These are phyloP conservation scores for Leptinotarsa defecta DNA, from an alignment of 1,140 invertebrate genomes.

Conservation along the genomic window DNA sequence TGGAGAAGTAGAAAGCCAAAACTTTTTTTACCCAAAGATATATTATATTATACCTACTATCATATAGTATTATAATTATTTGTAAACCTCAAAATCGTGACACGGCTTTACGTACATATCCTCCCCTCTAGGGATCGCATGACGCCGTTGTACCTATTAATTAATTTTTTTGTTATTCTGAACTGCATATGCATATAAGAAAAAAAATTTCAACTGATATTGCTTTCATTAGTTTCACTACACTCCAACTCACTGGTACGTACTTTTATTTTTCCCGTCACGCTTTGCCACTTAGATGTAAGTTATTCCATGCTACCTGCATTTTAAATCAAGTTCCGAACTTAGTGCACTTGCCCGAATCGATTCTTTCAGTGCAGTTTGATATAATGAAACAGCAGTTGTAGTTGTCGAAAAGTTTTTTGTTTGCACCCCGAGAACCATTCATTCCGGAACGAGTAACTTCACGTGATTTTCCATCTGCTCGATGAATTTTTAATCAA, in stretches of 20 bases:
- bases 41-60: too few relatives aligned
- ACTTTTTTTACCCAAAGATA: too few relatives aligned
- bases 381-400: conserved; percentile 22
- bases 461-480: conserved; percentile 10
- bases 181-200: background rate
- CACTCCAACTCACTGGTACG: background rate
- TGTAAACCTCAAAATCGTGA: too few relatives aligned
- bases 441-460: conserved; percentile 4
- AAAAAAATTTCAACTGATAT: background rate
- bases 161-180: too few relatives aligned
- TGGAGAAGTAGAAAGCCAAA: too few relatives aligned
- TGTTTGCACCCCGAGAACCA: conserved; percentile 4
- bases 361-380: conserved; percentile 13
- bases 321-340: conserved; percentile 10
- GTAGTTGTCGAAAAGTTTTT: conserved; percentile 24
- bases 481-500: conserved; percentile 19
- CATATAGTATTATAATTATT: too few relatives aligned
- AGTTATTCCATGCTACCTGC: conserved; percentile 17
- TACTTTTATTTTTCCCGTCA: conserved; percentile 4
- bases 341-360: background rate
- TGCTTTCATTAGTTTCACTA: conserved; percentile 14
- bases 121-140: too few relatives aligned
- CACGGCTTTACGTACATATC: too few relatives aligned
- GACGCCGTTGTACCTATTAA: too few relatives aligned
- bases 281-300: conserved; percentile 8